Evolutionary conservation across 1,140 invertebrate genomes (phyloP), one percentile per base, ranked within the genome.

Genomic region (Drosophila sulfurigaster): DNA sequence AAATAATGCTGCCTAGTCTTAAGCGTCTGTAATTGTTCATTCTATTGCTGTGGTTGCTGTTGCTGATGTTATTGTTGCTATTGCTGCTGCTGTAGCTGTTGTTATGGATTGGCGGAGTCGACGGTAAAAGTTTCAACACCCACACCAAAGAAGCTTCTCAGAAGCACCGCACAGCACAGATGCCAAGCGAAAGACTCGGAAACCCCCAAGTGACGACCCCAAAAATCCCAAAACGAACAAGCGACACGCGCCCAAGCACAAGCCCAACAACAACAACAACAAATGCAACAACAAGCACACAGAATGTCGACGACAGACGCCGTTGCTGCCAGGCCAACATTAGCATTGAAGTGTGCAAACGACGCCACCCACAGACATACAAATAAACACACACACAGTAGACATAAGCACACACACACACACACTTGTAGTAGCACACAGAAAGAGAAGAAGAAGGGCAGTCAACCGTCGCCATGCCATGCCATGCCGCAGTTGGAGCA

Each of bases 261-360:
- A 32, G 28, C 25, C 32, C n/a, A 57, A 41, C 30, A 38, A 16
- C 54, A 57, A 41, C 35, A 56, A 35, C 30, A 56, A 49, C 32
- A 32, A 30, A 10, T 48, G 32, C 54, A 52, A 46, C 49, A 32
- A 67, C 59, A 52, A 58, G 77, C 81, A 71, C 64, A 78, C 66
- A 87, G 82, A 82, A 88, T 89, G 85, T 89, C 86, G 85, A 89
- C 85, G 78, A 89, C 85, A 89, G 85, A 89, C 85, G 85, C 60
- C 85, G 81, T 76, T 86, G 83, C 83, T 86, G 83, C 78, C 89
- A 91, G 91, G 81, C 81, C 89, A 86, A 90, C 86, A 91, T 91
- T 91, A 91, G 89, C 89, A 91, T 91, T 88, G 88, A 91, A 91
- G 89, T 91, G 79, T 76, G 89, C 89, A 89, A 91, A 89, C 89